These are phyloP conservation scores for Copidosoma floridanum DNA, from an alignment of 1,140 invertebrate genomes.

Conservation along the genomic window DNA sequence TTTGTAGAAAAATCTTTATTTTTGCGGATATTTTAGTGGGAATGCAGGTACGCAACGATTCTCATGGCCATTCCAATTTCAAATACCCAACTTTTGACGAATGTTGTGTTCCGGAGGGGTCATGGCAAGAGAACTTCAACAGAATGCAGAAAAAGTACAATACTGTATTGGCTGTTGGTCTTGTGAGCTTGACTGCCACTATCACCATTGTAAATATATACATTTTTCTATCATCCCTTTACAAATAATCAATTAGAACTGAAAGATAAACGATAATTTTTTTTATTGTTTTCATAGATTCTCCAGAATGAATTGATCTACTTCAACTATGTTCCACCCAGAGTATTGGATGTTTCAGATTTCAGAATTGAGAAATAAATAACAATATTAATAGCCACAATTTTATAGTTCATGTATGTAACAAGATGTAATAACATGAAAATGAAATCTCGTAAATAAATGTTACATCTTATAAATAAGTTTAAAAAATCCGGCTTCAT, in stretches of 20 bases:
- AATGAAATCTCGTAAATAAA: neutral
- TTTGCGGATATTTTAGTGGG: neutral
- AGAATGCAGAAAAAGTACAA: slow-evolving; percentile 69
- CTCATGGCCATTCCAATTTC: slow-evolving; percentile 40
- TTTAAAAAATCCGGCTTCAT: neutral
- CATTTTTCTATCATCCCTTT: neutral
- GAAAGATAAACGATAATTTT: neutral
- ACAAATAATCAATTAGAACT: neutral
- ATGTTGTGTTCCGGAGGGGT: slow-evolving; percentile 69
- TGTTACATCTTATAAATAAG: neutral
- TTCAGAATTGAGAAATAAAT: neutral
- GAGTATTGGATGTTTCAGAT: no score
- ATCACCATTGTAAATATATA: slow-evolving; percentile 63
- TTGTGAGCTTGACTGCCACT: slow-evolving; percentile 59
- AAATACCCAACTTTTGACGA: slow-evolving; percentile 66
- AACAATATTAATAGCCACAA: slow-evolving; percentile 1
- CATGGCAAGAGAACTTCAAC: slow-evolving; percentile 69
- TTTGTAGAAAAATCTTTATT: neutral
- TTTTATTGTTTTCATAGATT: slow-evolving; percentile 4
- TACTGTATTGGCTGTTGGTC: slow-evolving; percentile 62
- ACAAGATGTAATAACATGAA: neutral
- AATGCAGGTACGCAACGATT: neutral
- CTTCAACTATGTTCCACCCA: slow-evolving; percentile 3
- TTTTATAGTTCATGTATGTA: neutral
- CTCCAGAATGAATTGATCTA: neutral